These are phyloP conservation scores for Leptinotarsa texana DNA, from an alignment of 1,140 invertebrate species.

Conservation along the genomic window DNA sequence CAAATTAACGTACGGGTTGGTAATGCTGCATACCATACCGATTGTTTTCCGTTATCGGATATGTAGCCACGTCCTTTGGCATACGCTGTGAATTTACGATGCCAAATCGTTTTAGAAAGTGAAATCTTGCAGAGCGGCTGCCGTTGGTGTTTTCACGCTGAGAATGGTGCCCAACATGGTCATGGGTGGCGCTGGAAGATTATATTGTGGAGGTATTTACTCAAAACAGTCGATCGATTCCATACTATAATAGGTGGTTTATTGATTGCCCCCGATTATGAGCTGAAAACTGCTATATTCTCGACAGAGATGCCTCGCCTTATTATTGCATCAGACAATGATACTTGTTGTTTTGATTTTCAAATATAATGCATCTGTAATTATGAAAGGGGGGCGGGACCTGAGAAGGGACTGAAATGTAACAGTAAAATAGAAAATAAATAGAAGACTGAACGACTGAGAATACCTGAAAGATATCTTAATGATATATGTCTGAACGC, in stretches of 20 bases:
- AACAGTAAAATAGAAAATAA: too few relatives aligned
- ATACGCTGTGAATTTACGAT: neutral
- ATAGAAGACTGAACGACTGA: too few relatives aligned
- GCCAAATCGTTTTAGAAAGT: conserved; percentile 19
- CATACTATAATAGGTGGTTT: neutral
- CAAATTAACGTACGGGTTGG: too few relatives aligned
- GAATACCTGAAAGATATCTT: too few relatives aligned
- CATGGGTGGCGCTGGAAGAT: conserved; percentile 16
- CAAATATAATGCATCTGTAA: too few relatives aligned
- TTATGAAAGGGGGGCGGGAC: too few relatives aligned
- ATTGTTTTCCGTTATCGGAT: neutral
- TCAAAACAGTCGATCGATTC: neutral
- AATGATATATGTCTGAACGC: too few relatives aligned
- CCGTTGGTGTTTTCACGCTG: conserved; percentile 7
- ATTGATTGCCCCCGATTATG: neutral
- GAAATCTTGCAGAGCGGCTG: conserved; percentile 11
- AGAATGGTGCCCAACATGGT: conserved; percentile 5
- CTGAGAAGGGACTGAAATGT: too few relatives aligned
- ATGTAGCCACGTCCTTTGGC: neutral
- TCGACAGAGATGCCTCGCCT: too few relatives aligned
- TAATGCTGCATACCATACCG: too few relatives aligned
- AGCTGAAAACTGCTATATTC: neutral
- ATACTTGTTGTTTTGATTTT: too few relatives aligned
- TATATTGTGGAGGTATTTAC: neutral
- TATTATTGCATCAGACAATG: too few relatives aligned